Conservation (phyloP, 2,888 invertebrate genomes). For the Idaea aversata region DNA sequence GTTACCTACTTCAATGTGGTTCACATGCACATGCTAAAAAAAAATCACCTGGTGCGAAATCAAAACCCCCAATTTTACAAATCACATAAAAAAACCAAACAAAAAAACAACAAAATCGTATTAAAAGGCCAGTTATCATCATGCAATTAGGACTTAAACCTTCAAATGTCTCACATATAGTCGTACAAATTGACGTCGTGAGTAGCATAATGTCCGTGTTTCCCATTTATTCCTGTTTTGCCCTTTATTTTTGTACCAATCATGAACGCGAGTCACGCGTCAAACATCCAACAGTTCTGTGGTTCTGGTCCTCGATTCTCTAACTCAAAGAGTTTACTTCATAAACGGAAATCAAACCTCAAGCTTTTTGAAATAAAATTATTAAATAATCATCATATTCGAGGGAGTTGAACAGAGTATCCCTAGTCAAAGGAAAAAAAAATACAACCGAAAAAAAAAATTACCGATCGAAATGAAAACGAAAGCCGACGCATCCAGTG, state of each 20-base stretch:
- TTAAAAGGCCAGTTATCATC: neutral
- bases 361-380: no score
- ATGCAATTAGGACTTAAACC: neutral
- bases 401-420: no score
- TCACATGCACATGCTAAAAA: no score
- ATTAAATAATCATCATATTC: no score
- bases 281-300: neutral
- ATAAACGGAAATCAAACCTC: neutral
- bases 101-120: neutral
- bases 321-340: neutral
- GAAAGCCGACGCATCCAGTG: no score
- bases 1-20: no score
- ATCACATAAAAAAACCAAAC: neutral
- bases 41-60: neutral
- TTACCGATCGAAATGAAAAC: no score
- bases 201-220: neutral
- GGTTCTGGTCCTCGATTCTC: neutral
- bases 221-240: neutral
- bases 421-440: no score
- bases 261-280: neutral
- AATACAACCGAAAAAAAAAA: no score
- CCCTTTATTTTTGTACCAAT: slow-evolving; percentile 3
- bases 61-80: neutral
- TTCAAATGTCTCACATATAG: neutral
- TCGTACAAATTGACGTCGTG: neutral